phyloP scores from a whole-genome alignment of 2,888 invertebrate genomes.

The Lacanobia wlatinum region DNA sequence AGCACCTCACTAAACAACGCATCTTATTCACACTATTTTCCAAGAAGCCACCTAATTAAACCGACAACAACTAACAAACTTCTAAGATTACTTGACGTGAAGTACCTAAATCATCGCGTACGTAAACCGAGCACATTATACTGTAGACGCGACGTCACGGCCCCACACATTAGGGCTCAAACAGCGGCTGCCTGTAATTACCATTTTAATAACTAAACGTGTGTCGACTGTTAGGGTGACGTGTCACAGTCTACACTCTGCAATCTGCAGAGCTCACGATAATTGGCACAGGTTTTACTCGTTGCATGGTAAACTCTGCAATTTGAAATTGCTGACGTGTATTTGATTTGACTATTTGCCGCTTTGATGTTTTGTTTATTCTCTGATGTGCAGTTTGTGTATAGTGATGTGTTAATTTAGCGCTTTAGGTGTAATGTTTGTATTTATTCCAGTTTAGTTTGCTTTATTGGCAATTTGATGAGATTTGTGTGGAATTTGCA shows the following conservation, averaged over 20 bases:
- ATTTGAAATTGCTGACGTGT: constrained; percentile 25
- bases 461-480: constrained; percentile 38
- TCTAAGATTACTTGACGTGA: constrained; percentile 53
- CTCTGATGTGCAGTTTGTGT: constrained; percentile 23
- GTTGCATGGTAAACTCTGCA: constrained; percentile 5
- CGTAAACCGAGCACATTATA: constrained; percentile 56
- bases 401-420: constrained; percentile 32
- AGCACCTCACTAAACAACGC: neutral
- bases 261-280: constrained; percentile 13
- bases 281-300: constrained; percentile 26
- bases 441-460: constrained; percentile 40
- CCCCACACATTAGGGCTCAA: constrained; percentile 56
- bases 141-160: constrained; percentile 46
- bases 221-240: constrained; percentile 41
- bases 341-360: constrained; percentile 38
- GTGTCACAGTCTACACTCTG: constrained; percentile 27
- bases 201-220: constrained; percentile 66
- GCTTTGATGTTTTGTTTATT: constrained; percentile 43
- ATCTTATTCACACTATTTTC: constrained; percentile 23
- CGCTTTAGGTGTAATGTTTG: constrained; percentile 48
- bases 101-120: constrained; percentile 52
- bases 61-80: constrained; percentile 29
- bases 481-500: neutral
- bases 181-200: constrained; percentile 61
- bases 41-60: constrained; percentile 42